Conservation (phyloP, 2,797 vertebrate genomes). For the Nasua narica region DNA sequence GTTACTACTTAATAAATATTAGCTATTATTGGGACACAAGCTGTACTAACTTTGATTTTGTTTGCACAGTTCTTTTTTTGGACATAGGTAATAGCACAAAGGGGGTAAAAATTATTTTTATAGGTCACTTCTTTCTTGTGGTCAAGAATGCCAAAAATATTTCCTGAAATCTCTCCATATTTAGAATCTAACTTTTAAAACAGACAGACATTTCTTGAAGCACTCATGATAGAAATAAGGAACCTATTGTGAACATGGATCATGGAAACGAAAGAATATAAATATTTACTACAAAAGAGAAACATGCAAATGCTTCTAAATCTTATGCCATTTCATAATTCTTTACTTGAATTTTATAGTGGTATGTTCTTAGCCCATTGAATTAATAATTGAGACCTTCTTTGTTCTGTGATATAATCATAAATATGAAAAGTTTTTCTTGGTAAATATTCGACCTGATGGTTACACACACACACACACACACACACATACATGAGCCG, state of each 20-base stretch:
- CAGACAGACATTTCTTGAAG: not conserved
- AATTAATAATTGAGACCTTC: not conserved
- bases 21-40: not conserved
- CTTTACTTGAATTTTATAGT: not conserved
- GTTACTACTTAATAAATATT: not conserved
- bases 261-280: not conserved
- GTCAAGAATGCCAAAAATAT: slow-evolving; percentile 58
- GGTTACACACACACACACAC: not conserved
- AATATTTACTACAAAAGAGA: not conserved
- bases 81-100: not conserved
- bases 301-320: not conserved
- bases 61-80: slow-evolving; percentile 1
- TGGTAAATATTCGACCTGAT: not conserved
- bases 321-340: not conserved
- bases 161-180: slow-evolving; percentile 11
- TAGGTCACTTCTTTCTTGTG: slow-evolving; percentile 36
- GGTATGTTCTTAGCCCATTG: not conserved
- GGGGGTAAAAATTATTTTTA: not conserved
- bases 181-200: slow-evolving; percentile 25
- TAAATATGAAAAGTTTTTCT: not conserved
- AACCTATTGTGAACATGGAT: not conserved
- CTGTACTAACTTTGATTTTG: not conserved
- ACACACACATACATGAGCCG: not conserved
- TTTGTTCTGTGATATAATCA: not conserved
- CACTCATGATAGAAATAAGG: not conserved